Conservation (phyloP, 1,140 invertebrate species). For the Oppia nitens region DNA sequence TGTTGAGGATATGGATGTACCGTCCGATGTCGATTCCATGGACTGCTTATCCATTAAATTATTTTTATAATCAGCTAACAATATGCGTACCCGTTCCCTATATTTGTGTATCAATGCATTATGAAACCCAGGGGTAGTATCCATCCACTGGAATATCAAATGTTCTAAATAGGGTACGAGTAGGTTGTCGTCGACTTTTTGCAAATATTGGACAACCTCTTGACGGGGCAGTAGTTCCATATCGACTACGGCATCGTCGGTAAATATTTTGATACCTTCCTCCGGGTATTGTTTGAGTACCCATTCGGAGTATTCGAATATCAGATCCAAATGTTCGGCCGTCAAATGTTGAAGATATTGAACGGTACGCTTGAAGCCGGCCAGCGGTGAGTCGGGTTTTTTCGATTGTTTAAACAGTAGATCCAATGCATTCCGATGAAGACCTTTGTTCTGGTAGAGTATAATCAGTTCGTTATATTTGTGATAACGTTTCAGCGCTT, state of each 20-base stretch:
- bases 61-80: constrained; percentile 18
- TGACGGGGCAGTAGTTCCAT: constrained; percentile 70
- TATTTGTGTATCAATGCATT: constrained; percentile 76
- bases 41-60: too few species aligned
- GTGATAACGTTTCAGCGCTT: constrained; percentile 61
- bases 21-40: too few species aligned
- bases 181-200: constrained; percentile 55
- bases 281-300: constrained; percentile 67
- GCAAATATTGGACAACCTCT: constrained; percentile 69
- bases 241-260: constrained; percentile 62
- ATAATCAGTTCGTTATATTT: constrained; percentile 89
- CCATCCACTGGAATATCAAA: constrained; percentile 72
- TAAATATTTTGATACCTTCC: constrained; percentile 85
- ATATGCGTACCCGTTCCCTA: constrained; percentile 39
- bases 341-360: constrained; percentile 81
- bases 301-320: constrained; percentile 89
- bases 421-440: constrained; percentile 79
- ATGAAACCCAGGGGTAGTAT: constrained; percentile 67
- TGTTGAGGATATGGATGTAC: constrained; percentile 25
- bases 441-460: constrained; percentile 79
- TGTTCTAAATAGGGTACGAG: constrained; percentile 89
- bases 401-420: constrained; percentile 62
- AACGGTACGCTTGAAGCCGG: constrained; percentile 64
- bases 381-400: constrained; percentile 53
- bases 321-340: constrained; percentile 66